Percentiles rank a stretch among this genome's conserved stretches.
Evolutionary conservation across 2,113 vertebrate species (phyloP).

Genomic region (Andinoacara biseriatus): DNA sequence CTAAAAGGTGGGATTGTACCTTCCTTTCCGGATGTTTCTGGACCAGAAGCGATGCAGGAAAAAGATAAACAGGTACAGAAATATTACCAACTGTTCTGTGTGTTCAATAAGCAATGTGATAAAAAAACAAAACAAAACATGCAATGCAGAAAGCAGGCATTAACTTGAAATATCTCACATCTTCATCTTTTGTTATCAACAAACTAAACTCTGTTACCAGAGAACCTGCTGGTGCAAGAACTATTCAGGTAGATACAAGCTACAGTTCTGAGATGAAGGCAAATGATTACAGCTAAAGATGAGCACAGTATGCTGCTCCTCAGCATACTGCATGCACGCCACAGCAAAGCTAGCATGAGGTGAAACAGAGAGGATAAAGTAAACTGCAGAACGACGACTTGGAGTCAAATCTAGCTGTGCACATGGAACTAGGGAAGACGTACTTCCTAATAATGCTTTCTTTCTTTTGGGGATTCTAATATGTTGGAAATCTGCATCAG

Average conservation of each 20-base stretch:
- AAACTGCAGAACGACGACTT: background rate
- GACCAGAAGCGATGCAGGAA: slow-evolving; percentile 17
- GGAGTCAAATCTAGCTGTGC: background rate
- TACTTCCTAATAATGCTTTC: background rate
- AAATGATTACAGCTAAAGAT: background rate
- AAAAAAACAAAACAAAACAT: background rate
- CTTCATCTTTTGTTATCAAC: background rate
- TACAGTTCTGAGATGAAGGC: background rate
- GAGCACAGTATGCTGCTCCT: background rate
- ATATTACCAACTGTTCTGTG: background rate
- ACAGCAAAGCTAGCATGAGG: slow-evolving; percentile 18
- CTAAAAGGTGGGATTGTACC: slow-evolving; percentile 88
- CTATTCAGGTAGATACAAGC: background rate
- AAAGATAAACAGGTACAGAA: slow-evolving; percentile 3
- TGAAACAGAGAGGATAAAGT: background rate
- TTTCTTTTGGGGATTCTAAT: background rate
- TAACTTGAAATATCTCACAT: background rate
- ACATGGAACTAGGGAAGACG: background rate
- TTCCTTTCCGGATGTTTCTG: slow-evolving; percentile 98
- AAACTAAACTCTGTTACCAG: background rate
- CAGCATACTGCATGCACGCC: slow-evolving; percentile 29
- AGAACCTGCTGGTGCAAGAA: background rate
- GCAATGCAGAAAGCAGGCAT: slow-evolving; percentile 17
- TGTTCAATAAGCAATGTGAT: background rate
- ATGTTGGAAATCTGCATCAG: background rate